Base-by-base conservation (phyloP, 1,140 invertebrate species). In the Drosophila nigrodunni region DNA sequence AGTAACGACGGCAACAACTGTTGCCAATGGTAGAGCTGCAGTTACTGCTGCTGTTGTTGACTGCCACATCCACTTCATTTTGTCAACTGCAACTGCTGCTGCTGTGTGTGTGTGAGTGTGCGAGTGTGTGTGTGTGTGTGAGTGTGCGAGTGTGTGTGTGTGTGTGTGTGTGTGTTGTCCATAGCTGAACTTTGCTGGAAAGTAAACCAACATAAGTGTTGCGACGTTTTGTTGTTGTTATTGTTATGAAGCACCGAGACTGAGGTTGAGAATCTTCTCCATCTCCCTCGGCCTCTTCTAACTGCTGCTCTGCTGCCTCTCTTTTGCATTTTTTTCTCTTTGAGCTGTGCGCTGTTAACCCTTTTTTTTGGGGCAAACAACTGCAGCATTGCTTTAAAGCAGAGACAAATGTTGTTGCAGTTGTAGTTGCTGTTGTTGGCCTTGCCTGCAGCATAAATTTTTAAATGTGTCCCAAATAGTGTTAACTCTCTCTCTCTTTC, bases 171-270 rank as follows among this genome's bases (percentile, higher is more conserved):
- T 50, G 60, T 49, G 13, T 25, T 58, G 64, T 47, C 34, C 37
- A 67, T 67, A n/a, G 49, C 50, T 76, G 74, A 65, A 72, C 68
- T 71, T 59, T 76, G 52, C 67, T 41, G 60, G 13, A 71, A 75
- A 89, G 85, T 88, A 89, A 89, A 80, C 83, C 83, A 68, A 89
- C 83, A 88, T 89, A 89, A 88, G 83, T 88, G 83, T 89, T 88
- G 85, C 83, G 80, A 78, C 80, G 73, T 88, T 79, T 65, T 77
- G 74, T 80, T 81, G 49, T 74, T 77, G 60, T 69, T 88, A 78
- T 89, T 86, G 70, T 86, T 75, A 66, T 74, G 83, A 57, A 39
- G 25, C 25, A 30, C 25, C 25, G 37, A 39, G 41, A 21, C 58
- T 58, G 39, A 58, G 67, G 25, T 37, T 13, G n/a, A 52, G 34